Evolutionary conservation across 2,888 invertebrate species (phyloP), one percentile per base, ranked within the genome.

Genomic region (Noctua janthe): DNA sequence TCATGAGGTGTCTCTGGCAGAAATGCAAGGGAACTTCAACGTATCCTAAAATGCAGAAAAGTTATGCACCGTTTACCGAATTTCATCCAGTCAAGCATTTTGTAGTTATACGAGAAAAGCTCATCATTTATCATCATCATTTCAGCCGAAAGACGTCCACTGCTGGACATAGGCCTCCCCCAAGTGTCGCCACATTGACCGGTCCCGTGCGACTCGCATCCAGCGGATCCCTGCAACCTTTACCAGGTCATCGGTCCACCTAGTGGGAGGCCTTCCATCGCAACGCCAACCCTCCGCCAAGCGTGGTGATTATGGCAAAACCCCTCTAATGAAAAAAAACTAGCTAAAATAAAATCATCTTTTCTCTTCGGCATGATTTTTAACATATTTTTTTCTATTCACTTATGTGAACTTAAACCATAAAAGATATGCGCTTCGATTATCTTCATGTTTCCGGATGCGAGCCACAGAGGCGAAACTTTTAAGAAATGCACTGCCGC

Each of bases 1-100:
- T 96, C 96, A 96, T 96, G 0, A 88, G 81, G 84, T 96, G 97
- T 5, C 90, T 88, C 51, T 92, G 95, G 83, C 97, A 97, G 80
- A 90, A 94, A 10, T 92, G 88, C 35, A 96, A 80, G 0, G 96
- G 95, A 0, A 97, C 96, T 90, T 97, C 95, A 0, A 93, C 87
- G 81, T 94, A 96, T 13, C 91, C 97, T 96, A 92, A 76, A 86
- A 89, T 35, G 1, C 6, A n/a, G 15, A 23, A 64, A 67, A 51
- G 1, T 7, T 6, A 7, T 15, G 2, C 62, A 62, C 4, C 56
- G 5, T 17, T 15, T 1, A 56, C 15, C 8, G 29, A 54, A 29
- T 69, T 47, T 39, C 20, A 39, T 39, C 20, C 17, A 35, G 35
- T 64, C 20, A 66, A 39, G 20, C 39, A 39, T 39, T 11, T 20